These are phyloP conservation scores for Cricetomys ansorgei DNA, from an alignment of 2,113 vertebrate species.

Conservation along the genomic window DNA sequence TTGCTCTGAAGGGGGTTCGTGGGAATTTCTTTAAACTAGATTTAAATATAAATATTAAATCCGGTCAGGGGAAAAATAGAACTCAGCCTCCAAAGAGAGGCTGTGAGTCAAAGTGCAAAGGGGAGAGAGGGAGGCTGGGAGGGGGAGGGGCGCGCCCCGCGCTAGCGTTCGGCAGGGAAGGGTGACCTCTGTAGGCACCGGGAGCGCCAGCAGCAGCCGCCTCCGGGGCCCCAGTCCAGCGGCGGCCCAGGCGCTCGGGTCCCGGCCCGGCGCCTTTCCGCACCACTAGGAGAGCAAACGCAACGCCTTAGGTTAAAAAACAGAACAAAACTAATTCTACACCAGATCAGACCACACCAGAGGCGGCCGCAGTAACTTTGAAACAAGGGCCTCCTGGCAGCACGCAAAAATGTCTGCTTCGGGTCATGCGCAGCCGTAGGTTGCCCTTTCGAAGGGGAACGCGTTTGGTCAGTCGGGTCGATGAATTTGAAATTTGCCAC, in stretches of 20 bases:
- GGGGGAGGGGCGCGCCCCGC: slow-evolving; percentile 13
- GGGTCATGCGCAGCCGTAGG: background rate
- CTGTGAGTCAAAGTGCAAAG: slow-evolving; percentile 61
- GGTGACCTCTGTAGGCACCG: slow-evolving; percentile 90
- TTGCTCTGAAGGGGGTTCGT: background rate
- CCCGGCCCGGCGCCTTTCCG: background rate
- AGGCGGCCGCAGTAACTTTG: background rate
- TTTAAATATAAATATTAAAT: slow-evolving; percentile 61
- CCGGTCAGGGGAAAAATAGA: background rate
- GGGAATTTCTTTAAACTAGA: slow-evolving; percentile 42
- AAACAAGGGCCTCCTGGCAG: background rate
- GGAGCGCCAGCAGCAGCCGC: slow-evolving; percentile 56
- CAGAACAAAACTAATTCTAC: background rate
- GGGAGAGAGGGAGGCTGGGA: background rate
- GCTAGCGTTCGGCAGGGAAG: slow-evolving; percentile 82
- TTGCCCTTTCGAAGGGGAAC: background rate
- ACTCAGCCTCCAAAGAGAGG: slow-evolving; percentile 36
- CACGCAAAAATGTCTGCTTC: background rate
- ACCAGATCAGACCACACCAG: background rate
- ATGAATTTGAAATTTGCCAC: background rate
- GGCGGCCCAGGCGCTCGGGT: background rate
- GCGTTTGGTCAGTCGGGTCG: background rate
- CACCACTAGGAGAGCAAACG: background rate
- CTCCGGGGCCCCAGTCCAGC: background rate
- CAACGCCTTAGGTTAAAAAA: background rate